Evolutionary conservation across 2,797 vertebrate genomes (phyloP).

Genomic region (Cossypha dichroa): DNA sequence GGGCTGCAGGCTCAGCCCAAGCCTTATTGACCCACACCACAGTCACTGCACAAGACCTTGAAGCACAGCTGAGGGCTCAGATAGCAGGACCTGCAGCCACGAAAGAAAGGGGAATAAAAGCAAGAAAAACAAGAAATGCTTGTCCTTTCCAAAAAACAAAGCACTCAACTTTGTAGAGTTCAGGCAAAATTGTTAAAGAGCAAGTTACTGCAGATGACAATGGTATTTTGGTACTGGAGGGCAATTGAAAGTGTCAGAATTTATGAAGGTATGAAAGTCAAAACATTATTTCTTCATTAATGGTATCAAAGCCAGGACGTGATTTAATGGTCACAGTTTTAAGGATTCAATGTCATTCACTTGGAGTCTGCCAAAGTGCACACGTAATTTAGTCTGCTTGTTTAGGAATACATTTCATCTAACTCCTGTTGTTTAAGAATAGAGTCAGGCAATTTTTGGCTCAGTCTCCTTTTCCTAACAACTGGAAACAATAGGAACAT

Average conservation of each 20-base stretch:
- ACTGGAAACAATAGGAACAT: neutral
- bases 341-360: conserved; percentile 25
- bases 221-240: neutral
- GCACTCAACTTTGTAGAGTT: rapidly evolving
- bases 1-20: conserved; percentile 9
- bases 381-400: conserved; percentile 31
- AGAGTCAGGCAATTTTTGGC: conserved; percentile 1
- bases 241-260: conserved; percentile 6
- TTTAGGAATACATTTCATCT: conserved; percentile 44
- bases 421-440: conserved; percentile 14
- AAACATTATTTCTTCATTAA: conserved; percentile 45
- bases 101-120: neutral
- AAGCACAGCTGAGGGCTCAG: neutral
- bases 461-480: neutral
- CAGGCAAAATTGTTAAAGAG: neutral
- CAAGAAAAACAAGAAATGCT: neutral
- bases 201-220: neutral
- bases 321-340: conserved; percentile 36
- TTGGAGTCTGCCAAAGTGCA: conserved; percentile 33
- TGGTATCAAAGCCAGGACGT: neutral
- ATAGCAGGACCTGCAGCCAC: neutral
- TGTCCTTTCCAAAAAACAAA: neutral
- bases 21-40: conserved; percentile 1
- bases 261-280: neutral
- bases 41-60: neutral